These are phyloP conservation scores for Ifrita kowaldi DNA, from an alignment of 2,113 vertebrate species.

Conservation along the genomic window DNA sequence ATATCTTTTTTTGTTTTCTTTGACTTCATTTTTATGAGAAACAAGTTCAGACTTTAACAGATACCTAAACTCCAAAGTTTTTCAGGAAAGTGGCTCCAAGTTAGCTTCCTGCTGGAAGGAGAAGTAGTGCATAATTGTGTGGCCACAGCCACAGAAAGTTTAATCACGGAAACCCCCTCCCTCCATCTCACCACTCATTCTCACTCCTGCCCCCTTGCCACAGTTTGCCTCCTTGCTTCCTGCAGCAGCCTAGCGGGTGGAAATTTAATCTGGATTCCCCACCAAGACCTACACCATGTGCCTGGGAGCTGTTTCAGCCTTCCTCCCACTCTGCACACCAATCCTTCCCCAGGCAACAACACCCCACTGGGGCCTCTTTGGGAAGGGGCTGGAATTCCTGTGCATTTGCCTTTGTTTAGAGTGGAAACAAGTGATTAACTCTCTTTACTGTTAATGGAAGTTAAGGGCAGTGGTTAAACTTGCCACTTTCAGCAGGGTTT, in stretches of 20 bases:
- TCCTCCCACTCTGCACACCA: neutral
- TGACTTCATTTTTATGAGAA: neutral
- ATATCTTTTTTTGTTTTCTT: neutral
- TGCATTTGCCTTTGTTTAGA: slow-evolving; percentile 32
- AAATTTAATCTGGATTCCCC: neutral
- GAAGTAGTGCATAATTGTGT: rapidly evolving
- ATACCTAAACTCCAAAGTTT: neutral
- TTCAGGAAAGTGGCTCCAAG: neutral
- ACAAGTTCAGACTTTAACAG: neutral
- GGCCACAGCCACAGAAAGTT: neutral
- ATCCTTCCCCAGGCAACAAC: neutral
- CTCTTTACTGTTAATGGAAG: slow-evolving; percentile 47
- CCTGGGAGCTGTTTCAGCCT: neutral
- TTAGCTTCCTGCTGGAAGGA: neutral
- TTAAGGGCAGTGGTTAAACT: slow-evolving; percentile 7
- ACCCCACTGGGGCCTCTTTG: neutral
- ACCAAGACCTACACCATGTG: neutral
- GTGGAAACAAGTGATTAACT: slow-evolving; percentile 43
- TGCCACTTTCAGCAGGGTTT: slow-evolving; percentile 10
- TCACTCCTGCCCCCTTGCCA: neutral
- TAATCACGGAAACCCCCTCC: neutral
- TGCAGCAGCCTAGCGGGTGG: rapidly evolving
- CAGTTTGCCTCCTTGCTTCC: neutral
- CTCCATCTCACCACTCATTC: neutral
- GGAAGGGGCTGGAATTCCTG: slow-evolving; percentile 14